Base-by-base conservation (phyloP, 2,113 vertebrate species). In the Corydoras maculifer region DNA sequence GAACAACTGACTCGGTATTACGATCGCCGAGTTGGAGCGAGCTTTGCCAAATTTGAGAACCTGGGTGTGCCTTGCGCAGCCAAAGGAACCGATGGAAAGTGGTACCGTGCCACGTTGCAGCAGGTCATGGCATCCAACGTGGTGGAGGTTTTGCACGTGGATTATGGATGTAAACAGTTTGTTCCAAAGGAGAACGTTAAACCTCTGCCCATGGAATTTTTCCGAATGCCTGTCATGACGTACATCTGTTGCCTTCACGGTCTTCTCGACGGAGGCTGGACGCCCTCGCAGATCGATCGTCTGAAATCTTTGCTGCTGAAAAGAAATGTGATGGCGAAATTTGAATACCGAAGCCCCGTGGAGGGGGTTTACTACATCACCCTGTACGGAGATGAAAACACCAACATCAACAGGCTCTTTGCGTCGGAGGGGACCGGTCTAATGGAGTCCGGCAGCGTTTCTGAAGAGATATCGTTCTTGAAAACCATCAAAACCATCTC, bases 191-290 rank as follows among this genome's bases (percentile, higher is more conserved):
- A 89, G 2, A 85, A 90, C 63, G 72, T 98, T 53, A 83, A 88
- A 67, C 81, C 80, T 13, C 81, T 99, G 74, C 86, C 91, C 12
- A 14, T 83, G 0, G 91, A 95, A 59, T 97, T 91, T 60, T 92
- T 97, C 25, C 89, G 88, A 35, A 89, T 96, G 93, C 96, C 96
- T 0, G 93, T 99, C 61, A 88, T 98, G 18, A 98, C 96, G 0
- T 98, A 94, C 0, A 77, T 84, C 0, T 98, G 94, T 12, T 92
- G 93, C 2, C 84, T 99, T 30, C 88, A 92, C 49, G 94, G 93
- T 29, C 58, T 96, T 69, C 86, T 86, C 0, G 91, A 94, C 62
- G 83, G 86, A 29, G 91, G 91, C 58, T 98, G 95, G 95, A 90
- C 91, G 8, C 74, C 75, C 0, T 60, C 76, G 0, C 92, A 93